These are phyloP conservation scores for Theretra japonica DNA, from an alignment of 2,888 invertebrate species.

Conservation along the genomic window DNA sequence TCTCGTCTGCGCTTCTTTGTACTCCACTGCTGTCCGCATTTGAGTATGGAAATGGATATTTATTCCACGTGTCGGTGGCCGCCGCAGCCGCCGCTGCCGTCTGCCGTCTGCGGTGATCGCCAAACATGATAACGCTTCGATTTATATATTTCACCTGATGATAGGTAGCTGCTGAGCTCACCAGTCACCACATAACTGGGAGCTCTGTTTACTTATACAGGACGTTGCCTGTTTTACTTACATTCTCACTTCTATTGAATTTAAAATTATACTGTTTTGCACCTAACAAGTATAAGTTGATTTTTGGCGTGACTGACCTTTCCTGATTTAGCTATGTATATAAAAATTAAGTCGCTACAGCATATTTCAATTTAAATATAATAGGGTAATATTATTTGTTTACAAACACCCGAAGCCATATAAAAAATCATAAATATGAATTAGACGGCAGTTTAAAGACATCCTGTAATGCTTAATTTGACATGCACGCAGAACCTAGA, in stretches of 20 bases:
- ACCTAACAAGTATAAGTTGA: neutral
- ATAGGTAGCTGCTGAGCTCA: slow-evolving; percentile 76
- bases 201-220: slow-evolving; percentile 64
- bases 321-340: neutral
- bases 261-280: slow-evolving; percentile 6
- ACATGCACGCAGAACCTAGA: slow-evolving; percentile 66
- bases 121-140: slow-evolving; percentile 80
- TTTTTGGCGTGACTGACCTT: neutral
- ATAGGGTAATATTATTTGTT: neutral
- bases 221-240: slow-evolving; percentile 42
- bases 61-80: slow-evolving; percentile 73
- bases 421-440: neutral
- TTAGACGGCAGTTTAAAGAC: slow-evolving; percentile 33
- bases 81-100: slow-evolving; percentile 52
- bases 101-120: slow-evolving; percentile 76
- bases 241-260: slow-evolving; percentile 40
- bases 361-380: neutral
- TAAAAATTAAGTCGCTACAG: neutral
- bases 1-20: slow-evolving; percentile 53
- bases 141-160: slow-evolving; percentile 83
- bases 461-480: slow-evolving; percentile 53
- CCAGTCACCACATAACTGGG: slow-evolving; percentile 76
- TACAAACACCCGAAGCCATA: neutral
- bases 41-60: slow-evolving; percentile 83
- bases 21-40: slow-evolving; percentile 62